phyloP scores from a whole-genome alignment of 2,113 vertebrate species.

The Tamias sibiricus region DNA sequence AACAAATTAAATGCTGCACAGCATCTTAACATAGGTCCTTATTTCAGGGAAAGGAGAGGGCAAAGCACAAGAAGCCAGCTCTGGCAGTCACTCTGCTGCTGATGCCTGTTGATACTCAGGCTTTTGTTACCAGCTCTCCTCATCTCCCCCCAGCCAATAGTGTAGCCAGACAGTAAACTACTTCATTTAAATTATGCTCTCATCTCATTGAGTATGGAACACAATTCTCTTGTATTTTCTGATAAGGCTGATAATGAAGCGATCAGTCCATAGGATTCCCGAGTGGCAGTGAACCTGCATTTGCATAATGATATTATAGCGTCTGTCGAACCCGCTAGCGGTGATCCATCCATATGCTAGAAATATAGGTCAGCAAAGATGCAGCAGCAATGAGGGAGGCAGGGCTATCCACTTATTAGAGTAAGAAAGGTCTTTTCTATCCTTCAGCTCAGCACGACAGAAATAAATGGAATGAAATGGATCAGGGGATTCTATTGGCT shows the following conservation, averaged over 20 bases:
- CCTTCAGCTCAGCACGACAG: slow-evolving; percentile 72
- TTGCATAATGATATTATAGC: slow-evolving; percentile 82
- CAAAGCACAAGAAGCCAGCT: background rate
- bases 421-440: slow-evolving; percentile 69
- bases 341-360: slow-evolving; percentile 72
- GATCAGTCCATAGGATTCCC: slow-evolving; percentile 76
- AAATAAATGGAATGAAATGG: slow-evolving; percentile 77
- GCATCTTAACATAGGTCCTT: background rate
- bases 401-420: slow-evolving; percentile 71
- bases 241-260: slow-evolving; percentile 81
- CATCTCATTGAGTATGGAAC: slow-evolving; percentile 59
- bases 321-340: slow-evolving; percentile 66
- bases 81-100: background rate
- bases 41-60: slow-evolving; percentile 21
- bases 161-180: slow-evolving; percentile 65
- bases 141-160: slow-evolving; percentile 3
- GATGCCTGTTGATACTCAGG: slow-evolving; percentile 25
- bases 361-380: slow-evolving; percentile 79
- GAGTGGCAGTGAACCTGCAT: slow-evolving; percentile 66
- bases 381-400: slow-evolving; percentile 67
- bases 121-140: slow-evolving; percentile 59
- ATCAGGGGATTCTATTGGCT: slow-evolving; percentile 72
- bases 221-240: slow-evolving; percentile 77
- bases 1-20: slow-evolving; percentile 48
- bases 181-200: slow-evolving; percentile 77